phyloP scores from a whole-genome alignment of 2,888 invertebrate species.

The Cremastinae sp. region DNA sequence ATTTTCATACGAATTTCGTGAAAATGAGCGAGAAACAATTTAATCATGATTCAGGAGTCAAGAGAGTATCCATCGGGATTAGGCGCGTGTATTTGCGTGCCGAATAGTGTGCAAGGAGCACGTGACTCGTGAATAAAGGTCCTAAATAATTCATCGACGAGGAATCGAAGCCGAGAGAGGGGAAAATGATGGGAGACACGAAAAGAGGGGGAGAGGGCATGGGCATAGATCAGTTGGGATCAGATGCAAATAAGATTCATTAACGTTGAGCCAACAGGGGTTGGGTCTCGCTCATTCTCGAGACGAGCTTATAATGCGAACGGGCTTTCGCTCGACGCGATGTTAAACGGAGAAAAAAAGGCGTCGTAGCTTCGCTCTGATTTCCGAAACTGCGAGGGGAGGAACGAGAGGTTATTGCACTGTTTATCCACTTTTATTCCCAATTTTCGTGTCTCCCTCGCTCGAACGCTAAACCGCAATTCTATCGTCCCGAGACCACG shows the following conservation, averaged over 20 bases:
- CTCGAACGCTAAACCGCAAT: too few relatives aligned
- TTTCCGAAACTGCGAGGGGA: too few relatives aligned
- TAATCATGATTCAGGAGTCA: too few relatives aligned
- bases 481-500: too few relatives aligned
- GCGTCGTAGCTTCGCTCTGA: too few relatives aligned
- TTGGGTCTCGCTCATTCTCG: slow-evolving; percentile 39
- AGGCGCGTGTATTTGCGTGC: background rate
- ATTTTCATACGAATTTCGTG: too few relatives aligned
- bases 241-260: slow-evolving; percentile 80
- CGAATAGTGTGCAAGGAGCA: background rate
- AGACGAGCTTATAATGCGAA: slow-evolving; percentile 20
- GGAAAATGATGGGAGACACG: too few relatives aligned
- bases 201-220: slow-evolving; percentile 12
- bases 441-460: slow-evolving; percentile 3
- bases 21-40: too few relatives aligned
- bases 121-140: slow-evolving; percentile 32
- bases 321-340: slow-evolving; percentile 15
- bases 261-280: slow-evolving; percentile 72
- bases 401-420: background rate
- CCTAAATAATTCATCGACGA: slow-evolving; percentile 69
- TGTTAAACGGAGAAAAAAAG: too few relatives aligned
- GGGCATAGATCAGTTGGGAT: slow-evolving; percentile 74
- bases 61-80: too few relatives aligned
- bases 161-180: slow-evolving; percentile 35
- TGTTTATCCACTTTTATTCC: too few relatives aligned